Evolutionary conservation across 2,797 vertebrate species (phyloP), one percentile per base, ranked within the genome.

Genomic region (Sebastes elongatus): DNA sequence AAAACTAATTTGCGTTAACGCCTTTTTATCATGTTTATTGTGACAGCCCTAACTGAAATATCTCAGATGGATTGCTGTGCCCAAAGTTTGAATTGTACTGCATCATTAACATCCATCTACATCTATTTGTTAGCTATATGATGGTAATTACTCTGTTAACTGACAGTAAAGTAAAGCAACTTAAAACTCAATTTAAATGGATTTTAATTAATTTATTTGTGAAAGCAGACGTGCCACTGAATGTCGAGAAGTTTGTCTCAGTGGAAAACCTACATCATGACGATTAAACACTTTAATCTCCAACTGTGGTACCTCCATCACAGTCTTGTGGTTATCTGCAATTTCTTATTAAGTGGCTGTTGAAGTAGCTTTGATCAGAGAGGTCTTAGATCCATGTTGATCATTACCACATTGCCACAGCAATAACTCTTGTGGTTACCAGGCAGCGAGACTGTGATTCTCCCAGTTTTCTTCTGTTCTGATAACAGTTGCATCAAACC

Each of bases 381-480:
- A 75, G 23, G 27, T 62, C 55, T 74, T n/a, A 72, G 66, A 80
- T 67, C 63, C 56, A 42, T 33, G 65, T 13, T 78, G 67, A 84
- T 87, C 30, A 53, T 76, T 80, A 30, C 78, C 82, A 83, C 78
- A 74, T 78, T 85, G 63, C 71, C 25, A 16, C 61, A 72, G 63
- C n/a, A 16, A 46, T 64, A 78, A 71, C 56, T 28, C 52, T 14
- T 7, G 27, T 35, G 5, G 71, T 71, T 25, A 53, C 75, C n/a
- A 72, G 23, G 30, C 46, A 83, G 53, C 18, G 7, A 4, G 18
- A 27, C 23, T 30, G n/a, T 20, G 28, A 14, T 55, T 73, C 67
- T 38, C 11, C 11, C 35, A 38, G 1, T 38, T 38, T 18, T 67
- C 73, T 13, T 23, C 16, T 10, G 23, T 38, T 22, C 25, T 53